Evolutionary conservation across 2,888 invertebrate species (phyloP), one percentile per base, ranked within the genome.

Genomic region (Xestia ashworthii): DNA sequence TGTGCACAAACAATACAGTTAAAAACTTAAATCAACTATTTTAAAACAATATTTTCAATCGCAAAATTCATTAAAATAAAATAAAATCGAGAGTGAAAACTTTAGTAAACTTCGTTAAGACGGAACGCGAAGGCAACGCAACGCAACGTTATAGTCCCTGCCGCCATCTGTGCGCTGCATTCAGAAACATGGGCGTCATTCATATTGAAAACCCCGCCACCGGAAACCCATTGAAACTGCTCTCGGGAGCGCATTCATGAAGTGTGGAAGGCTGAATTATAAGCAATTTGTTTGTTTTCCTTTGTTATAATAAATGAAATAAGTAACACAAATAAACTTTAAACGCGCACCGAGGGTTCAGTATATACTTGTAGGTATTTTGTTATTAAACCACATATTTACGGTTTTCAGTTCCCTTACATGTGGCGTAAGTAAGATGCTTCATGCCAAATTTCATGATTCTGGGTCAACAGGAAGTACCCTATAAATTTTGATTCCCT

Each of bases 141-240:
- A 25, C 46, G 41, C 38, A 58, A 44, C 14, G 41, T 55, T 38
- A 16, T 9, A 38, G 46, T 53, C 67, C 38, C 8, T 14, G n/a
- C 16, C 22, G 76, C 76, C 66, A 79, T 82, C 82, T 79, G 19
- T 82, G 22, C 12, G 19, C 25, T 82, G 66, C 53, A 67, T 46
- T 76, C 19, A 53, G 14, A 16, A 81, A 50, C 44, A n/a, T 22
- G 65, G n/a, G 32, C 19, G n/a, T n/a, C 58, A 38, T 62, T 70
- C 46, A 53, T 22, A 46, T 71, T 50, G 16, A 38, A 44, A 48
- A 25, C 41, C 46, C 16, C 16, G 22, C 32, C 12, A 74, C 32
- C 38, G 53, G 70, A 46, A 32, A 22, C 25, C 46, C 25, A 69
- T 76, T 76, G 1, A 32, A 53, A 53, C 74, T 38, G 60, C 22